phyloP scores from a whole-genome alignment of 2,888 invertebrate species.

The Acholoe squamosa region DNA sequence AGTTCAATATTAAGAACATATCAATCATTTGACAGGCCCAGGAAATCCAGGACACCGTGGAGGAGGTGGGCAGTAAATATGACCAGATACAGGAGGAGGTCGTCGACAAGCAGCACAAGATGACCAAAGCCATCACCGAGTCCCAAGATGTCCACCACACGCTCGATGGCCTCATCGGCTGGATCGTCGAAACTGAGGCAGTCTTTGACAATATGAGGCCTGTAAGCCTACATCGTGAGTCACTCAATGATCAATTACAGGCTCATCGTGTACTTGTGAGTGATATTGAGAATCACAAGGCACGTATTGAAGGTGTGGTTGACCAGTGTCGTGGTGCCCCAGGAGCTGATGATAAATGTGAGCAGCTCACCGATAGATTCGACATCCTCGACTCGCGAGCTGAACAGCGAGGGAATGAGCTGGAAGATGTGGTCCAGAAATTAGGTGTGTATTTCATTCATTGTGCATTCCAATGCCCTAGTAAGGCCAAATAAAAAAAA shows the following conservation, averaged over 20 bases:
- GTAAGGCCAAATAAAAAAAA: no score
- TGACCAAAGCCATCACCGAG: constrained; percentile 77
- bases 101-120: constrained; percentile 70
- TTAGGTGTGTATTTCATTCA: constrained; percentile 58
- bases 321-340: constrained; percentile 74
- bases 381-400: constrained; percentile 75
- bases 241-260: constrained; percentile 94
- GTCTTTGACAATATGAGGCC: constrained; percentile 84
- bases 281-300: constrained; percentile 77
- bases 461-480: background rate
- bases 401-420: constrained; percentile 75
- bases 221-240: constrained; percentile 92
- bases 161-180: constrained; percentile 76
- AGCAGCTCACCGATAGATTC: constrained; percentile 73
- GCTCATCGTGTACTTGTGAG: constrained; percentile 88
- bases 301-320: constrained; percentile 73
- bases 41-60: constrained; percentile 84
- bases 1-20: no score
- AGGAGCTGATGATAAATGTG: constrained; percentile 72
- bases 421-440: constrained; percentile 71
- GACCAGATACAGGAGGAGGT: constrained; percentile 73
- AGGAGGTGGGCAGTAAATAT: constrained; percentile 73
- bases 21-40: constrained; percentile 43
- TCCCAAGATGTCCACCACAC: constrained; percentile 79
- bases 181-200: constrained; percentile 76